phyloP scores from a whole-genome alignment of 2,113 vertebrate species.

The Phoenicopterus ruber region DNA sequence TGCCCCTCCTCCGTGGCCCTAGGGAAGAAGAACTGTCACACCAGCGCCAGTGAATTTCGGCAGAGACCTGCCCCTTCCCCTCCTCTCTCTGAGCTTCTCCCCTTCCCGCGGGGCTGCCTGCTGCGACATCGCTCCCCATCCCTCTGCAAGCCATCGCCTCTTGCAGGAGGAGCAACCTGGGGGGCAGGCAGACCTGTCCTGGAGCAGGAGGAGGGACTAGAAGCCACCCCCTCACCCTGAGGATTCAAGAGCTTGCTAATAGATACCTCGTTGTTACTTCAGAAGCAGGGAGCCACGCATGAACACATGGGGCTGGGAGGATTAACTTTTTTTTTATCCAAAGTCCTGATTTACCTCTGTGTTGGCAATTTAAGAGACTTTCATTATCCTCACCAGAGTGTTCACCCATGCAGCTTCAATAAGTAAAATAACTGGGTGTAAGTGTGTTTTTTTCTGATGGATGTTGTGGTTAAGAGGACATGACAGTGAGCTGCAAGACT shows the following conservation, averaged over 20 bases:
- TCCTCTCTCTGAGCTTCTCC: fast-evolving
- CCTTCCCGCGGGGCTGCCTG: fast-evolving
- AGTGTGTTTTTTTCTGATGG: neutral
- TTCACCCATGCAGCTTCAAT: neutral
- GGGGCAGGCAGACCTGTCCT: neutral
- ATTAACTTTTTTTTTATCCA: neutral
- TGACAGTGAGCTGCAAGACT: slow-evolving; percentile 45
- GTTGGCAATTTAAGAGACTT: neutral
- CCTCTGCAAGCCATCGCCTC: neutral
- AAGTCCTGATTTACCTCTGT: neutral
- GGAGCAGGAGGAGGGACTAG: neutral
- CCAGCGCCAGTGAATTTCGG: neutral
- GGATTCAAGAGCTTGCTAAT: neutral
- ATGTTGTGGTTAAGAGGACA: slow-evolving; percentile 48
- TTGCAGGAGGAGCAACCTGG: neutral
- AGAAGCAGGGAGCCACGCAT: neutral
- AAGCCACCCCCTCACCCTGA: neutral
- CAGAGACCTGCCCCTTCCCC: neutral
- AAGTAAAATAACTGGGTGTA: neutral
- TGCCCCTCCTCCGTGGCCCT: neutral
- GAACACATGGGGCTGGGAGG: neutral
- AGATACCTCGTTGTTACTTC: neutral
- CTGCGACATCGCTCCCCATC: neutral
- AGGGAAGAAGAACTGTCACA: neutral
- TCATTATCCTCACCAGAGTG: neutral